A percentile compares a stretch with the other conserved stretches of the same genome.
These are phyloP conservation scores for Centropus unirufus DNA, from an alignment of 2,113 vertebrate genomes.

Conservation along the genomic window DNA sequence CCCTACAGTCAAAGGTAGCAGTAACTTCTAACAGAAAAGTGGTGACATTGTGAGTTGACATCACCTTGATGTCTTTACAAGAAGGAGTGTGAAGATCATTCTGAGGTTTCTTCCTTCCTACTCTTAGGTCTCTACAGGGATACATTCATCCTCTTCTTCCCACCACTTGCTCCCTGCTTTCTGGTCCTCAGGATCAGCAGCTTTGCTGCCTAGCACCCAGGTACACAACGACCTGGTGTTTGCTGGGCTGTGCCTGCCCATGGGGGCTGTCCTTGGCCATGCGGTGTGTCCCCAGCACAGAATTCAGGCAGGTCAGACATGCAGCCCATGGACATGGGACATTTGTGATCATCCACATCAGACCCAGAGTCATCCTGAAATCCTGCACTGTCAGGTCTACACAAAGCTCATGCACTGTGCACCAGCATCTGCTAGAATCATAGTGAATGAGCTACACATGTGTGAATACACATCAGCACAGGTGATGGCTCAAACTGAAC, in stretches of 20 bases:
- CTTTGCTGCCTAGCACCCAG: background rate
- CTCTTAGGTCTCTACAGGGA: accelerated
- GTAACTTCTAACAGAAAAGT: background rate
- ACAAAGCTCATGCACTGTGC: too few species aligned
- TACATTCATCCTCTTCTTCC: background rate
- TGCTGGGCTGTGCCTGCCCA: background rate
- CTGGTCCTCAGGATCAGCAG: background rate
- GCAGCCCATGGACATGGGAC: accelerated
- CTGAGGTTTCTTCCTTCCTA: background rate
- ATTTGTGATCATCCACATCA: accelerated
- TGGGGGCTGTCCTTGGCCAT: background rate
- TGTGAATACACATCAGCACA: background rate
- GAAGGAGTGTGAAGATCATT: background rate
- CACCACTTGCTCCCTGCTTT: accelerated
- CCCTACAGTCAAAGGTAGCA: accelerated
- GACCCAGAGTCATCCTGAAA: background rate
- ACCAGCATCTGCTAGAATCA: background rate
- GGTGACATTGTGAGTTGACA: background rate
- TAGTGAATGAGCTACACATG: too few species aligned
- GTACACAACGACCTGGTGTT: background rate
- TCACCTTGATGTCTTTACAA: background rate
- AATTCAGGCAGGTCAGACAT: background rate
- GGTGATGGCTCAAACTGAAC: background rate
- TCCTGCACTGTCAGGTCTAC: accelerated
- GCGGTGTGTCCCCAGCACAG: accelerated